phyloP scores from a whole-genome alignment of 2,797 vertebrate genomes.

The Rousettus madagascariensis region DNA sequence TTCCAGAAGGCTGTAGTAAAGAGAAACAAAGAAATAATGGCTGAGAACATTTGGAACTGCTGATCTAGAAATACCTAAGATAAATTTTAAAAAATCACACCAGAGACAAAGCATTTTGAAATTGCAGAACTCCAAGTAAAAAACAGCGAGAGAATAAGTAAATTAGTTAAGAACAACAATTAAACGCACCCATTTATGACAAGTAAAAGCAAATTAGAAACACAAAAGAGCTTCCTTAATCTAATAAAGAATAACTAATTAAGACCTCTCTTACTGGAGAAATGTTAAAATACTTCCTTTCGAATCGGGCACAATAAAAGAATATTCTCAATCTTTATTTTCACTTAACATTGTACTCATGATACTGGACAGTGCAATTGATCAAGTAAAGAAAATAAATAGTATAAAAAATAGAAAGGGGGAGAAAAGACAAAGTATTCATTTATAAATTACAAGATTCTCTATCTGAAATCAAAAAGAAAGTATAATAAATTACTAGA shows the following conservation, averaged over 20 bases:
- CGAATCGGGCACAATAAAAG: neutral
- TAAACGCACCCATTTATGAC: neutral
- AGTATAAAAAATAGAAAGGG: neutral
- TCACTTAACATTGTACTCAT: neutral
- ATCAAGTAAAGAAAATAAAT: neutral
- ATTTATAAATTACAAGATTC: neutral
- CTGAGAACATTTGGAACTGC: neutral
- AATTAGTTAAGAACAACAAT: constrained; percentile 16
- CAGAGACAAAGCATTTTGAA: neutral
- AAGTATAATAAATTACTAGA: constrained; percentile 9
- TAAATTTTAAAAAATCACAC: neutral
- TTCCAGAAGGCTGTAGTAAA: neutral
- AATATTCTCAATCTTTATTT: neutral
- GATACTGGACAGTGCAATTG: neutral
- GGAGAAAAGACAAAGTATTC: neutral
- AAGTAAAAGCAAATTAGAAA: constrained; percentile 44
- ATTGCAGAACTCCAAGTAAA: neutral
- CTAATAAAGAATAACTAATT: constrained; percentile 1
- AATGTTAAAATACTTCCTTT: constrained; percentile 39
- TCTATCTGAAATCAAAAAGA: constrained; percentile 22
- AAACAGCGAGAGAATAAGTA: neutral
- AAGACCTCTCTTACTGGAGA: neutral
- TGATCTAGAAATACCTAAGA: neutral
- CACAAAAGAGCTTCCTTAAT: neutral
- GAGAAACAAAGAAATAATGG: constrained; percentile 24